These are phyloP conservation scores for Lordiphosa collinella DNA, from an alignment of 1,140 invertebrate genomes.

Conservation along the genomic window DNA sequence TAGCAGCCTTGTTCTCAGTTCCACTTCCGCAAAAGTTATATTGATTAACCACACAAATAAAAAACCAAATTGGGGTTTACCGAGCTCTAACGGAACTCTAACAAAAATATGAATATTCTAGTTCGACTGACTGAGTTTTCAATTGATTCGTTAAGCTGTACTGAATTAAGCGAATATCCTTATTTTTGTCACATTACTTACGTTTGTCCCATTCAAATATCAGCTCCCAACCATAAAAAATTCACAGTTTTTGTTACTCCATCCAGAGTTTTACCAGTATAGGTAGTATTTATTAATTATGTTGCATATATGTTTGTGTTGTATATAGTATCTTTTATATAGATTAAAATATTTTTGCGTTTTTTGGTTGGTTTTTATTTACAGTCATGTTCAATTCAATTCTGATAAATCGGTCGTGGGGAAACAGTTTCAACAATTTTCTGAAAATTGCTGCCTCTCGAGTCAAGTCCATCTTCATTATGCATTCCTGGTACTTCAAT, in stretches of 20 bases:
- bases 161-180: too few species aligned
- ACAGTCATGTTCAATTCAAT: slow-evolving; percentile 58
- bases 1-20: too few species aligned
- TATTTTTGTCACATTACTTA: too few species aligned
- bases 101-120: too few species aligned
- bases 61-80: too few species aligned
- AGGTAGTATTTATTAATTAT: slow-evolving; percentile 43
- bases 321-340: slow-evolving; percentile 45
- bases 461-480: slow-evolving; percentile 16
- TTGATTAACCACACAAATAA: too few species aligned
- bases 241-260: slow-evolving; percentile 35
- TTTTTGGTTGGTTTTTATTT: slow-evolving; percentile 47
- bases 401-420: slow-evolving; percentile 21
- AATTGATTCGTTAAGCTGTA: too few species aligned
- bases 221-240: background rate
- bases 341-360: slow-evolving; percentile 58
- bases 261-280: slow-evolving; percentile 40
- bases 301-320: slow-evolving; percentile 26
- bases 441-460: slow-evolving; percentile 34
- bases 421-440: slow-evolving; percentile 36
- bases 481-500: slow-evolving; percentile 21
- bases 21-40: too few species aligned
- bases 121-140: too few species aligned
- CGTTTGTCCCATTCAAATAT: too few species aligned
- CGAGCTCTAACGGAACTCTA: too few species aligned